phyloP scores from a whole-genome alignment of 2,113 vertebrate genomes.

The Entomyzon cyanotis region DNA sequence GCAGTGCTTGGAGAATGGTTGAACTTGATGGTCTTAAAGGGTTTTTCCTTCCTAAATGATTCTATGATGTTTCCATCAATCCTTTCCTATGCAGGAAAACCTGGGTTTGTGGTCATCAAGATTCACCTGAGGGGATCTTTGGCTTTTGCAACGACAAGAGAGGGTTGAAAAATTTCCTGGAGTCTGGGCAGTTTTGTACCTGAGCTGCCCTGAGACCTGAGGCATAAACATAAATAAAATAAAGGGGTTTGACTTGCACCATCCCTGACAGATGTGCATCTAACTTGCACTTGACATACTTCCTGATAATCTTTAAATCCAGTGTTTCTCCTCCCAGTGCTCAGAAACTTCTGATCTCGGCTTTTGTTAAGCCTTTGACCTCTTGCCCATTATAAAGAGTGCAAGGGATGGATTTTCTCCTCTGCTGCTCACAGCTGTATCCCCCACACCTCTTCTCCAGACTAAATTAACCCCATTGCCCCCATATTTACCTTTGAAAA shows the following conservation, averaged over 20 bases:
- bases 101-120: neutral
- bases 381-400: neutral
- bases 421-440: neutral
- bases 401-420: neutral
- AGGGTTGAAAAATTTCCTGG: neutral
- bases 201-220: neutral
- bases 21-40: too few relatives aligned
- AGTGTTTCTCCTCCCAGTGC: neutral
- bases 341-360: neutral
- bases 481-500: neutral
- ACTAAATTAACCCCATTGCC: fast-evolving
- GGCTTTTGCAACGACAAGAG: neutral
- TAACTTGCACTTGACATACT: neutral
- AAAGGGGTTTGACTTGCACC: neutral
- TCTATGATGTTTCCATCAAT: neutral
- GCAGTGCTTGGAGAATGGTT: fast-evolving
- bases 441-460: neutral
- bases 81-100: neutral
- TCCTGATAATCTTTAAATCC: fast-evolving
- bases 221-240: neutral
- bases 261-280: neutral
- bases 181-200: neutral
- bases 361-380: neutral
- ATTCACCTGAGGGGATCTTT: neutral
- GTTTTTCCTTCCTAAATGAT: neutral